phyloP scores from a whole-genome alignment of 2,888 invertebrate species.

The Holacanthella duospinosa region DNA sequence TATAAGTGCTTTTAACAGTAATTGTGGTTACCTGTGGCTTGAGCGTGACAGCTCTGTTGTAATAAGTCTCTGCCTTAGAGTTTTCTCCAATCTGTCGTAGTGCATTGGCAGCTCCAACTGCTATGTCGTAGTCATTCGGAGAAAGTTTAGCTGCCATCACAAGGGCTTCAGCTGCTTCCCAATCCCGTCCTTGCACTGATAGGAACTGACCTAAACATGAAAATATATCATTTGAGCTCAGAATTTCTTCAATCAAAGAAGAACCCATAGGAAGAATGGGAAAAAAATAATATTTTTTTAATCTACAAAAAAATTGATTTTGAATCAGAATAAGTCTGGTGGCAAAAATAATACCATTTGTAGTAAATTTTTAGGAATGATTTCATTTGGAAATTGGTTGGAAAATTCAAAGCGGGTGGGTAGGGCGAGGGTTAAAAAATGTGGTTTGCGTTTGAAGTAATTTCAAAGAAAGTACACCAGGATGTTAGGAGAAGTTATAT shows the following conservation, averaged over 20 bases:
- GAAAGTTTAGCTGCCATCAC: constrained; percentile 66
- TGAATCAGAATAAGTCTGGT: background rate
- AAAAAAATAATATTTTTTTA: background rate
- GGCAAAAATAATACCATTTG: too few relatives aligned
- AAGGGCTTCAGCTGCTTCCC: constrained; percentile 72
- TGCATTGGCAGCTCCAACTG: constrained; percentile 79
- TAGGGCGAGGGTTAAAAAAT: too few relatives aligned
- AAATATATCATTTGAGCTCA: constrained; percentile 12
- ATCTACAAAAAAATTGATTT: background rate
- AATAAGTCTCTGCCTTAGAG: constrained; percentile 75
- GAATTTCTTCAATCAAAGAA: background rate
- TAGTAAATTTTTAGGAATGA: too few relatives aligned
- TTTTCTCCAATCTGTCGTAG: constrained; percentile 70
- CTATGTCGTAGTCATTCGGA: constrained; percentile 68
- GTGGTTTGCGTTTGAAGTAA: too few relatives aligned
- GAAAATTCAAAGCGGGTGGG: too few relatives aligned
- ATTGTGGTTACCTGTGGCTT: constrained; percentile 53
- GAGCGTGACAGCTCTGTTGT: constrained; percentile 61
- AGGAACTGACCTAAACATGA: constrained; percentile 62
- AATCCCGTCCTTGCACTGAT: constrained; percentile 62
- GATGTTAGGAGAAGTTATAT: too few relatives aligned
- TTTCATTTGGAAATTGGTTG: too few relatives aligned
- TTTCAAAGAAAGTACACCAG: too few relatives aligned
- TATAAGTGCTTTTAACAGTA: too few relatives aligned
- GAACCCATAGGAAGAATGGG: background rate